Percentiles rank a stretch among this genome's conserved stretches.
These are phyloP conservation scores for Drosophila subobscura DNA, from an alignment of 1,140 invertebrate species.

Conservation along the genomic window DNA sequence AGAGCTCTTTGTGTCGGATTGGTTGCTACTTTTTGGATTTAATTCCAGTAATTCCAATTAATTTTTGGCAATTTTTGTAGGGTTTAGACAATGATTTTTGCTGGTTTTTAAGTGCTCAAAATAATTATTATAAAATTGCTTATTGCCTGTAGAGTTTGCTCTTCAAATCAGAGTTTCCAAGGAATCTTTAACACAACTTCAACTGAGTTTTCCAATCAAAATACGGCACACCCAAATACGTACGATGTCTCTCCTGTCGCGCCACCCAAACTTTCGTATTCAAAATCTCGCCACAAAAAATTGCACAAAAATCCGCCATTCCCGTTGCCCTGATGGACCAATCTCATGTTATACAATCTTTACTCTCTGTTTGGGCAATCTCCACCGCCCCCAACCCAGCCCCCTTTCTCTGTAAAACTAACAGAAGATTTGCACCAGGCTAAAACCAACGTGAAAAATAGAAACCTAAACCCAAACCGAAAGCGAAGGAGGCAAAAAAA, in stretches of 20 bases:
- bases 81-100: neutral
- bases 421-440: conserved; percentile 42
- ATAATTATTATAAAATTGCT: neutral
- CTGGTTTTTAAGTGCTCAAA: neutral
- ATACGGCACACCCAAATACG: no score
- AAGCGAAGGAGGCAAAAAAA: neutral
- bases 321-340: conserved; percentile 14
- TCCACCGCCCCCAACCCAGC: neutral
- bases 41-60: conserved; percentile 2
- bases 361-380: conserved; percentile 27
- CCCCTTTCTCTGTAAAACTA: conserved; percentile 24
- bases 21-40: neutral
- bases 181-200: no score
- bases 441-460: conserved; percentile 41
- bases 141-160: no score
- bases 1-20: neutral
- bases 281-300: neutral
- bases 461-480: conserved; percentile 37
- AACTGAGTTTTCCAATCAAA: no score
- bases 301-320: neutral
- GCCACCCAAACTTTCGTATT: no score
- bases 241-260: no score
- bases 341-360: conserved; percentile 53
- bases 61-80: neutral
- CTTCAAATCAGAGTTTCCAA: no score